Evolutionary conservation across 2,113 vertebrate species (phyloP), one percentile per base, ranked within the genome.

Genomic region (Leptobrachium leishanense): DNA sequence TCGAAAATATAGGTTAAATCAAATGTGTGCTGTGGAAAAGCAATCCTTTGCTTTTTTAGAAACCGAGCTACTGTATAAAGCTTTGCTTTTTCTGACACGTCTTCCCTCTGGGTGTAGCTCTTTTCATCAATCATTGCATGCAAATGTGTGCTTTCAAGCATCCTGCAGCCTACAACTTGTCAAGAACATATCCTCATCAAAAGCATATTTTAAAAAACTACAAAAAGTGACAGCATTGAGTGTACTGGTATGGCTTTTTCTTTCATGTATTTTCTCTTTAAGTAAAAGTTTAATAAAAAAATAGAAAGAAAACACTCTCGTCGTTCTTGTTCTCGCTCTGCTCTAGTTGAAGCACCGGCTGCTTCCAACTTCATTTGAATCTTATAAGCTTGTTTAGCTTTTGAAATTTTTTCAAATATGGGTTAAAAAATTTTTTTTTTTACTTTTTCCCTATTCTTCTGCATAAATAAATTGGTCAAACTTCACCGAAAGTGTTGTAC

Each of bases 31-130:
- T 74, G 72, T 81, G 46, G 72, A 74, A 81, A 81, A 74, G 70
- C 77, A 74, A 74, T 68, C 71, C 78, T 74, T 81, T 81, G 71
- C 54, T 81, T 81, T 81, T 74, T 54, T 68, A 74, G 71, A 81
- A 81, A 81, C 78, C 78, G 68, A 81, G 62, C 78, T 74, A 62
- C 72, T 74, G 53, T 68, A 81, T 74, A 74, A 81, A 81, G 71
- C 78, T 81, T 81, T 81, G 78, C 72, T 74, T 81, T 79, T 81
- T 81, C 78, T 81, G 78, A 74, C 78, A 81, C 15, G 42, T 81
- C 67, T 81, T 59, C 64, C 78, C 78, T 81, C 78, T 81, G 72
- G 78, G 63, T 53, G 64, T 74, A 59, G 65, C 55, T 74, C 71
- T 74, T 74, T 81, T 74, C 72, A 74, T 81, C 71, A 81, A 74